Evolutionary conservation across 2,113 vertebrate species (phyloP).

Genomic region (Otolemur garnettii): DNA sequence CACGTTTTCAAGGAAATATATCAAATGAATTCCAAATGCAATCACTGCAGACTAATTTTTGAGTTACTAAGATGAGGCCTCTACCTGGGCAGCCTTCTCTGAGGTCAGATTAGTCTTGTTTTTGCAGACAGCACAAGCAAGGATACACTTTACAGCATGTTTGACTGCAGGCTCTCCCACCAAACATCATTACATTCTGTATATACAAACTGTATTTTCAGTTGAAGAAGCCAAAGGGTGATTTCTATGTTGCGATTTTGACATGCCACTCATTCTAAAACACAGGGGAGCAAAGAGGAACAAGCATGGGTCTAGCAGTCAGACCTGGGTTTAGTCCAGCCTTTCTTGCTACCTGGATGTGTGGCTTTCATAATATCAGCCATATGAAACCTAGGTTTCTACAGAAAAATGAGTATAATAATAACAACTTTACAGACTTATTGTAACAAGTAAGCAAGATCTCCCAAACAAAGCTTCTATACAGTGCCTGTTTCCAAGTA

Average conservation of each 20-base stretch:
- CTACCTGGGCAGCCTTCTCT: constrained; percentile 69
- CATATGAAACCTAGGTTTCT: neutral
- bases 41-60: neutral
- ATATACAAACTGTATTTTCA: neutral
- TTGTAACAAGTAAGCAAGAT: neutral
- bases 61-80: constrained; percentile 48
- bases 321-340: neutral
- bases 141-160: neutral
- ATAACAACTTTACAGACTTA: neutral
- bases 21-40: constrained; percentile 23
- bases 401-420: neutral
- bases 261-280: neutral
- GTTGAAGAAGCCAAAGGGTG: neutral
- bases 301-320: neutral
- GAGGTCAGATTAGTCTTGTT: neutral
- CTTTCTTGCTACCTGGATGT: neutral
- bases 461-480: neutral
- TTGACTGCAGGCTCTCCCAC: neutral
- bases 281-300: neutral
- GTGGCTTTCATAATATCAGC: neutral
- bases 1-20: neutral
- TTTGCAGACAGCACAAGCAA: constrained; percentile 29
- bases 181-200: neutral
- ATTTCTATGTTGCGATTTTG: neutral
- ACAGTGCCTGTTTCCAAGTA: neutral